phyloP scores from a whole-genome alignment of 2,888 invertebrate genomes.

The Sarcophaga rosellei region DNA sequence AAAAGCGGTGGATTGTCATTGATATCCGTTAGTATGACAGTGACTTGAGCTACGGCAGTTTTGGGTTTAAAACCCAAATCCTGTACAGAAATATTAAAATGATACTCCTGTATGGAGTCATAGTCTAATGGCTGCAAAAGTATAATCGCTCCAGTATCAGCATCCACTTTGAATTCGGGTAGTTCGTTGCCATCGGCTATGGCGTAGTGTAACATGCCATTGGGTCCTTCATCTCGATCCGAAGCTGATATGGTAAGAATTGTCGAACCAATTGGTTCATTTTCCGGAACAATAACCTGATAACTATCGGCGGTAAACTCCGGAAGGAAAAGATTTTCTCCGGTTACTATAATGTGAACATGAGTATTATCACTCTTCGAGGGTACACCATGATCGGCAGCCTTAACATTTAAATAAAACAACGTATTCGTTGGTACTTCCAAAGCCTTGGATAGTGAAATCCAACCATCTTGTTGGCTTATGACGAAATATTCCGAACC shows the following conservation, averaged over 20 bases:
- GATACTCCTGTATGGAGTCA: conserved; percentile 91
- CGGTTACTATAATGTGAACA: conserved; percentile 90
- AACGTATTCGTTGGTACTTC: conserved; percentile 83
- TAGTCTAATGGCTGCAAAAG: conserved; percentile 92
- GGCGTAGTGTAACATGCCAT: conserved; percentile 92
- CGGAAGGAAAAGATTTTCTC: conserved; percentile 90
- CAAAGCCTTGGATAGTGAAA: conserved; percentile 85
- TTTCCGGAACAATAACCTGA: conserved; percentile 95
- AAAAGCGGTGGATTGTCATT: conserved; percentile 96
- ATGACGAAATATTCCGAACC: conserved; percentile 88
- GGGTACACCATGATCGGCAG: conserved; percentile 93
- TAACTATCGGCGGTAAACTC: conserved; percentile 92
- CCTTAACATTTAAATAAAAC: conserved; percentile 87
- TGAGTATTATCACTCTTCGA: conserved; percentile 89
- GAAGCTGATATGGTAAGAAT: conserved; percentile 92
- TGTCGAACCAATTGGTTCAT: conserved; percentile 92
- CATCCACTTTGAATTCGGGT: conserved; percentile 90
- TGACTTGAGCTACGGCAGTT: conserved; percentile 89
- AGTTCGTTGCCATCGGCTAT: conserved; percentile 92
- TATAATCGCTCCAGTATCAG: conserved; percentile 89
- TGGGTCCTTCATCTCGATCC: conserved; percentile 93
- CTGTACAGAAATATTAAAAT: conserved; percentile 92
- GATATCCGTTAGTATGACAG: conserved; percentile 93
- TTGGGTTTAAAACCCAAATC: conserved; percentile 92
- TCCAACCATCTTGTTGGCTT: conserved; percentile 90